A percentile compares a stretch with the other conserved stretches of the same genome.
Conservation (phyloP, 2,888 invertebrate species). For the Hydrotaea cyrtoneurina region DNA sequence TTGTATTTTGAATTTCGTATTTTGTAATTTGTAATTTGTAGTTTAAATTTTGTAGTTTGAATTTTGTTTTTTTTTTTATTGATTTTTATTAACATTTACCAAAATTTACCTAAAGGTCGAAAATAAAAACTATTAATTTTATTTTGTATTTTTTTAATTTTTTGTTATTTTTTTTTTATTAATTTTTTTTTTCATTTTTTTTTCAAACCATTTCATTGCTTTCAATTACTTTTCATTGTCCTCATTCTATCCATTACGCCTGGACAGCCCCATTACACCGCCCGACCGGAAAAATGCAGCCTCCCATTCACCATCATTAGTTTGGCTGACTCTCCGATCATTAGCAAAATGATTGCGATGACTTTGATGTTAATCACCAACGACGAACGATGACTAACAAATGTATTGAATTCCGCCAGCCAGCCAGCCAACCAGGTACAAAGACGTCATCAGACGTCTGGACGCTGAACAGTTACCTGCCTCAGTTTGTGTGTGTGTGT, state of each 20-base stretch:
- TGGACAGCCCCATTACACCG: neutral
- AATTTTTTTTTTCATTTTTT: neutral
- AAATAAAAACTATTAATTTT: too few species aligned
- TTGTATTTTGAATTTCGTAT: too few species aligned
- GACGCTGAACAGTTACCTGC: conserved; percentile 10
- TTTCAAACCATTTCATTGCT: neutral
- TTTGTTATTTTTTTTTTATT: neutral
- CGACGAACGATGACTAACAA: conserved; percentile 20
- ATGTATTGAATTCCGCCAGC: neutral
- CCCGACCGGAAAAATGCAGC: neutral
- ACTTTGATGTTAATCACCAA: conserved; percentile 4
- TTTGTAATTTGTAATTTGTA: too few species aligned
- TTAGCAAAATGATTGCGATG: conserved; percentile 26
- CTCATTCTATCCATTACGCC: neutral
- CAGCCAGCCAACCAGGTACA: neutral
- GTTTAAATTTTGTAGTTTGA: too few species aligned
- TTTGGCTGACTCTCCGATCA: neutral
- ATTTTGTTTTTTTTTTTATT: too few species aligned
- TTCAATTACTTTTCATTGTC: neutral
- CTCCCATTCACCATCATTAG: neutral
- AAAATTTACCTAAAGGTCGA: too few species aligned
- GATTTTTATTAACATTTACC: too few species aligned
- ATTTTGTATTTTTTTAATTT: neutral
- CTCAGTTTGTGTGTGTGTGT: neutral
- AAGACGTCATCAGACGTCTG: conserved; percentile 14